Evolutionary conservation across 2,113 vertebrate genomes (phyloP).

Genomic region (Phyllostomus discolor): DNA sequence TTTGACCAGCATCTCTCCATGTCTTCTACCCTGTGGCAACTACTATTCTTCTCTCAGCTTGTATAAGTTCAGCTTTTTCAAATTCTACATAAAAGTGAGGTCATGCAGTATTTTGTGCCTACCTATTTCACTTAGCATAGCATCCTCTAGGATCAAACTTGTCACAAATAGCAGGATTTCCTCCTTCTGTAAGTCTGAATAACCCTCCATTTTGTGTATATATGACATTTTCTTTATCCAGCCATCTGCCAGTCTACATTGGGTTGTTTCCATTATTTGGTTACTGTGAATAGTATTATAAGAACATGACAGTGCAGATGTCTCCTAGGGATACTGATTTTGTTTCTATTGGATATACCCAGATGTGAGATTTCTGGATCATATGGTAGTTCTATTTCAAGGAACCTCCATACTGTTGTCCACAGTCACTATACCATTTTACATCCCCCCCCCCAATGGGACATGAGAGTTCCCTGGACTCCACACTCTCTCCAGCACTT

Average conservation of each 20-base stretch:
- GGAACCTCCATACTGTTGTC: too few relatives aligned
- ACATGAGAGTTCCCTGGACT: too few relatives aligned
- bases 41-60: too few relatives aligned
- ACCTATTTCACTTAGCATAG: neutral
- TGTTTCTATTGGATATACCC: neutral
- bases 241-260: neutral
- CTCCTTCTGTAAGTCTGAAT: neutral
- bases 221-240: too few relatives aligned
- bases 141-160: neutral
- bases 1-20: too few relatives aligned
- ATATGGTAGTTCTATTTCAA: neutral
- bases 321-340: neutral
- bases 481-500: neutral
- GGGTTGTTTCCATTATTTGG: neutral
- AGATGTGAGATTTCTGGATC: neutral
- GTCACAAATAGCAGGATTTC: neutral
- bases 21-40: too few relatives aligned
- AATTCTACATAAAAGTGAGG: too few relatives aligned
- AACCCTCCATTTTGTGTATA: too few relatives aligned
- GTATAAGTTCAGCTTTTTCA: too few relatives aligned
- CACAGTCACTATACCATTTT: too few relatives aligned
- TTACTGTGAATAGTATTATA: too few relatives aligned
- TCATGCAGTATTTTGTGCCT: neutral
- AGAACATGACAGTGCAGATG: neutral
- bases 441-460: too few relatives aligned